Evolutionary conservation across 2,113 vertebrate species (phyloP), one percentile per base, ranked within the genome.

Genomic region (Leiothrix lutea): DNA sequence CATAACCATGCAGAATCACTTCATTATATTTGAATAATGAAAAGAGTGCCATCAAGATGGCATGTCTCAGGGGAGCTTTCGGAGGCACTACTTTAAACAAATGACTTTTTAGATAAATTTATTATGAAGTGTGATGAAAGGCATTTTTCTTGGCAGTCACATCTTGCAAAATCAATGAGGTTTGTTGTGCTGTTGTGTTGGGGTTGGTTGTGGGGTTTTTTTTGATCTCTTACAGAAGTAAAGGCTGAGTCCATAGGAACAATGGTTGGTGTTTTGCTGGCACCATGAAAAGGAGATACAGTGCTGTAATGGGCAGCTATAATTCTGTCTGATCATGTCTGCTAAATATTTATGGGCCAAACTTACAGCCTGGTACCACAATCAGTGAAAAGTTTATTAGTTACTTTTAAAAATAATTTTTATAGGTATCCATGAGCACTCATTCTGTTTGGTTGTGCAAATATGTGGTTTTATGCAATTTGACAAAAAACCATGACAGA

Each of bases 11-110:
- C 91, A 91, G 95, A 97, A 96, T 97, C 94, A 91, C 94, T 97
- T 96, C 88, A 96, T 97, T 97, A 95, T 97, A 95, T 92, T 95
- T 96, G 95, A 96, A 97, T 97, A 97, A 97, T 96, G 95, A 92
- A 97, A 96, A 95, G 94, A 95, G 92, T 92, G 67, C 77, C 90
- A 91, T 95, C 91, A 95, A 93, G 95, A 96, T 78, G 93, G 87
- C 93, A 81, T 56, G 54, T 96, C 95, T 93, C 87, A 64, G n/a
- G 94, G 95, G 97, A 95, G 81, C 84, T 66, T 80, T 96, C 83
- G 69, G 57, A 86, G 70, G 84, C 91, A 92, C 91, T 93, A 77
- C 94, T 97, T 97, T 89, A 95, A 97, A 94, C 88, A 97, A 97
- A 97, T 92, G 74, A 82, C 95, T 96, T 92, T 80, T 95, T 90